phyloP scores from a whole-genome alignment of 2,797 vertebrate species.

The Calcarius lapponicus region DNA sequence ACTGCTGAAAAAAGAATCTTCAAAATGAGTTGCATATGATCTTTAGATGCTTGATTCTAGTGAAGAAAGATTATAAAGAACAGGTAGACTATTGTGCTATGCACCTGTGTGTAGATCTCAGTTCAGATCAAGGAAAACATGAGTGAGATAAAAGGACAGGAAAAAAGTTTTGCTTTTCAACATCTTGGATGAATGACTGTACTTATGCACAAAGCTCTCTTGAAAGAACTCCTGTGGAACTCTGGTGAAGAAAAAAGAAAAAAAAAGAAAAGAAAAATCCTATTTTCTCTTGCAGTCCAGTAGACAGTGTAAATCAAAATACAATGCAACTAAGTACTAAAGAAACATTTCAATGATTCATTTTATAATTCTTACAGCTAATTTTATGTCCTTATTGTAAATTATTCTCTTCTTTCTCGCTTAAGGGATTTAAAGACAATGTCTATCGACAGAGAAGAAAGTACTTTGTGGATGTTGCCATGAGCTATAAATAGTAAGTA shows the following conservation, averaged over 20 bases:
- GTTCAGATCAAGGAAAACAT: neutral
- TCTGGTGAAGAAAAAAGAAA: neutral
- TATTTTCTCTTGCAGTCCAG: neutral
- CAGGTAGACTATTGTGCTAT: neutral
- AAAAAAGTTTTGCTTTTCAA: neutral
- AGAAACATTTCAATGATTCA: slow-evolving; percentile 51
- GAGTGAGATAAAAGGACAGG: neutral
- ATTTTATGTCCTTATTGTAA: slow-evolving; percentile 46
- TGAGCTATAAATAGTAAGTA: slow-evolving; percentile 97
- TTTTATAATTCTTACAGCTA: slow-evolving; percentile 22
- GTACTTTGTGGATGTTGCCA: slow-evolving; percentile 97
- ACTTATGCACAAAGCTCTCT: neutral
- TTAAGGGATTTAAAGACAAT: slow-evolving; percentile 96
- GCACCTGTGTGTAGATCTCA: neutral
- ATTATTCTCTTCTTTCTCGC: slow-evolving; percentile 67
- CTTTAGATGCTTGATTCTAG: neutral
- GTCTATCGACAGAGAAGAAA: slow-evolving; percentile 97
- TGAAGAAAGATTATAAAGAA: neutral
- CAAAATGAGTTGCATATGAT: neutral
- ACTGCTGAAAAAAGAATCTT: neutral
- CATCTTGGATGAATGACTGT: neutral
- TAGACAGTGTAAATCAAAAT: slow-evolving; percentile 33
- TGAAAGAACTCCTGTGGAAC: neutral
- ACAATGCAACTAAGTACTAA: slow-evolving; percentile 13
- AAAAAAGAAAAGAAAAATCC: neutral